Base-by-base conservation (phyloP, 2,797 vertebrate species). In the Lateolabrax maculatus region DNA sequence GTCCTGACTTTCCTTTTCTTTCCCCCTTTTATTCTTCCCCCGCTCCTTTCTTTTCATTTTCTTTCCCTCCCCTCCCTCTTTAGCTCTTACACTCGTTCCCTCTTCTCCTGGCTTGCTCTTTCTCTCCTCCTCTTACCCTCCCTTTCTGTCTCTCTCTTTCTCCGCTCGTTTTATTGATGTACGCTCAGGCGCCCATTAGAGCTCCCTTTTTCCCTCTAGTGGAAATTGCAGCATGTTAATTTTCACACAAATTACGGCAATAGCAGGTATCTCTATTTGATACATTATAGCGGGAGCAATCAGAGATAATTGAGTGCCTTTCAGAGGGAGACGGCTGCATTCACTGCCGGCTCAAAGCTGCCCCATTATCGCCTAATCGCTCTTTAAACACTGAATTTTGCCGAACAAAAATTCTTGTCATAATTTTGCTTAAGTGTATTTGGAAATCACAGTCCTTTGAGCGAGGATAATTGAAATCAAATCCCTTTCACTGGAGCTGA, bases 371-470 rank as follows among this genome's bases (percentile, higher is more conserved):
- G 97, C 97, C 98, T 99, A 99, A 99, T 99, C 98, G 98, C 98
- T 99, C 98, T 99, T 99, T 99, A 99, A 99, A 99, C 98, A 99
- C 97, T 98, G 98, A 99, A 99, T 99, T 99, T 99, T 97, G 98
- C 97, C 90, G 97, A 99, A 99, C 98, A 99, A 99, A 99, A 99
- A 99, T 99, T 99, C 98, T 98, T 99, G 98, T 99, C 97, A 98
- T 99, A 99, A 99, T 99, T 99, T 99, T 99, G 98, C 98, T 99
- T 99, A 99, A 99, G 98, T 99, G 98, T 99, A 99, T 99, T 99
- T 99, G 98, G 97, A 99, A 99, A 99, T 99, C 98, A 99, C 98
- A 99, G 98, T 99, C 98, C 98, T 99, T 99, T 99, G 98, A 99
- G 98, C 97, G 98, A 98, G 97, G 97, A 99, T 99, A 99, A 99